Base-by-base conservation (phyloP, 2,888 invertebrate species). In the Pandemis cinnamomeana region DNA sequence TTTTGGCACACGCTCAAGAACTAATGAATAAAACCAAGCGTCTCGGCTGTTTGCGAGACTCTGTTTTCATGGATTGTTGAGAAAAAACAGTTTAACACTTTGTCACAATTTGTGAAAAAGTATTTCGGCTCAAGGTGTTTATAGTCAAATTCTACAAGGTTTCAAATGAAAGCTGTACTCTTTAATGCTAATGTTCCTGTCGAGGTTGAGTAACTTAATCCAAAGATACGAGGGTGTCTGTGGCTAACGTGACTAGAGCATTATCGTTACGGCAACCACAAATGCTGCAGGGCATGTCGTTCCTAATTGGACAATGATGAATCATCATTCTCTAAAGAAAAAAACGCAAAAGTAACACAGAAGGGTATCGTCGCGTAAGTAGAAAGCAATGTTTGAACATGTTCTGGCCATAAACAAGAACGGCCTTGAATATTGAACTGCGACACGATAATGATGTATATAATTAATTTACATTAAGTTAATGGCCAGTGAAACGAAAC, bases 1-100 rank as follows among this genome's bases (percentile, higher is more conserved):
- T 84, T 81, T 87, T 93, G 93, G 93, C 93, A 88, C 82, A 70
- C 77, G 78, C 78, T 89, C 93, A 93, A 92, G 89, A 88, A 84
- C 83, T 82, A 83, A 82, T 81, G 83, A 81, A 81, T 77, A 81
- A 82, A 75, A 71, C 71, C 69, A 75, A 75, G 69, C 73, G 80
- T 84, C 83, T 82, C 84, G 78, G 82, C 80, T 62, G 74, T 67
- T 66, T 62, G 70, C 66, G 41, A 55, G 53, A 71, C 67, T 58
- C 67, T 62, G 60, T 69, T 73, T 74, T 61, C 61, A 67, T 44
- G 70, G 53, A 67, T 74, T 71, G 53, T 71, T 67, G 61, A 20
- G 67, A 71, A 71, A 58, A 53, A 71, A 71, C 66, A 70, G 27
- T 61, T 69, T 41, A 66, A 27, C 41, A 42, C 69, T 72, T 71